Percentiles rank a stretch among this genome's conserved stretches.
phyloP scores from a whole-genome alignment of 2,113 vertebrate species.

The Peromyscus maniculatus region DNA sequence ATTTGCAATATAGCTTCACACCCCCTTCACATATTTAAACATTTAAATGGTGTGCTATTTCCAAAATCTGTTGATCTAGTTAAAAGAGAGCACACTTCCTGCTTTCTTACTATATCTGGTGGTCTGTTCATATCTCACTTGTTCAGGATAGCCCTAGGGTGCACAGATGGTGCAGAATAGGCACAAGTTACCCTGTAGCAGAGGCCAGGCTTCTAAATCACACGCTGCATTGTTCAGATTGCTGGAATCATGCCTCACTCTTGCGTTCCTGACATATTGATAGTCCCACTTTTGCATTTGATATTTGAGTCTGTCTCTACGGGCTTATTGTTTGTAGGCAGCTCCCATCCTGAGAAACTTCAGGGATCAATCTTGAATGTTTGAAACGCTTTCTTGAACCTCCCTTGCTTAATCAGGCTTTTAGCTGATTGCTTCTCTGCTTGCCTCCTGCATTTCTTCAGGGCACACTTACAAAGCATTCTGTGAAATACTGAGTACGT shows the following conservation, averaged over 20 bases:
- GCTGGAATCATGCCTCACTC: not conserved
- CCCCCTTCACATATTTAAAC: not conserved
- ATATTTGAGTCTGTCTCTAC: conserved; percentile 62
- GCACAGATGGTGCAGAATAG: not conserved
- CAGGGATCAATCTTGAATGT: conserved; percentile 70
- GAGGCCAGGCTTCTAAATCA: not conserved
- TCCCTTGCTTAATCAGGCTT: conserved; percentile 80
- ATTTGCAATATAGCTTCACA: conserved; percentile 58
- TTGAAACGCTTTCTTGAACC: conserved; percentile 79
- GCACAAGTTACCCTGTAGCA: not conserved
- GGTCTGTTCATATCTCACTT: conserved; percentile 50
- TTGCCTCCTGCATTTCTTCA: conserved; percentile 55
- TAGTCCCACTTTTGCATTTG: conserved; percentile 49
- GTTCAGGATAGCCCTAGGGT: not conserved
- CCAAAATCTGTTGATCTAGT: not conserved
- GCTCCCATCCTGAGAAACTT: conserved; percentile 61
- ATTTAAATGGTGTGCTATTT: not conserved
- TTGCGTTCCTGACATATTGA: conserved; percentile 6
- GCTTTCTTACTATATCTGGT: conserved; percentile 14
- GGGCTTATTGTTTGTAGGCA: not conserved
- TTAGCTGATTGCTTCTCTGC: conserved; percentile 79
- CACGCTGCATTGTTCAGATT: not conserved
- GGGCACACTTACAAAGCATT: conserved; percentile 51
- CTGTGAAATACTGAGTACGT: conserved; percentile 35
- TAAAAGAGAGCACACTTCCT: not conserved